Evolutionary conservation across 2,888 invertebrate genomes (phyloP).

Genomic region (Saturnia pavonia): DNA sequence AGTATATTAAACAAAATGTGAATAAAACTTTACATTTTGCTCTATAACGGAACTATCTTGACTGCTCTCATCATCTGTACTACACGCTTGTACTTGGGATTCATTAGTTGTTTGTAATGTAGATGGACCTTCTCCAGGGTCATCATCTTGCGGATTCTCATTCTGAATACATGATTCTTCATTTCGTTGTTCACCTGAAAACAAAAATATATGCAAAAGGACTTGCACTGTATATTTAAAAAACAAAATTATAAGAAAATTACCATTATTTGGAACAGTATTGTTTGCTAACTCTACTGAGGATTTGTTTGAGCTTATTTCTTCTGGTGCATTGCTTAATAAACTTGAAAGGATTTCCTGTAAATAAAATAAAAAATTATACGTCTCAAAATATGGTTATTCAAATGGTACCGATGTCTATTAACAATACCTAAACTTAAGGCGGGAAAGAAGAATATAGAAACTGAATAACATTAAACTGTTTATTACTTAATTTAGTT

Average conservation of each 20-base stretch:
- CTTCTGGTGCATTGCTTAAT: slow-evolving; percentile 60
- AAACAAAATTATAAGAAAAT: neutral
- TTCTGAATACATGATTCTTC: neutral
- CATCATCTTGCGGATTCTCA: slow-evolving; percentile 7
- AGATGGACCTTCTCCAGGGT: slow-evolving; percentile 2
- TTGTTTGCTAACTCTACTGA: neutral
- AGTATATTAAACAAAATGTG: neutral
- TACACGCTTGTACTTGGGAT: slow-evolving; percentile 14
- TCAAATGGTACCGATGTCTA: neutral
- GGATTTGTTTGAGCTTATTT: slow-evolving; percentile 28
- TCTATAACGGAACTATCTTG: slow-evolving; percentile 35
- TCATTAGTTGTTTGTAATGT: slow-evolving; percentile 15
- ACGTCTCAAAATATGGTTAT: neutral
- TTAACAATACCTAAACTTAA: neutral
- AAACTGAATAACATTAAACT: no score
- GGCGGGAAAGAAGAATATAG: no score
- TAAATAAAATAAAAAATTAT: slow-evolving; percentile 26
- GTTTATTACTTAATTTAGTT: no score
- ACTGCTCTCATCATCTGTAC: slow-evolving; percentile 51
- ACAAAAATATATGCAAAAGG: neutral
- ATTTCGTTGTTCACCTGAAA: slow-evolving; percentile 23
- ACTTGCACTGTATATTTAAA: neutral
- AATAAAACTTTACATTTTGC: neutral
- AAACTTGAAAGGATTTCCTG: slow-evolving; percentile 64
- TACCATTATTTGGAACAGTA: slow-evolving; percentile 24